A percentile compares a stretch with the other conserved stretches of the same genome.
Conservation (phyloP, 2,888 invertebrate species). For the Eurois occulta region DNA sequence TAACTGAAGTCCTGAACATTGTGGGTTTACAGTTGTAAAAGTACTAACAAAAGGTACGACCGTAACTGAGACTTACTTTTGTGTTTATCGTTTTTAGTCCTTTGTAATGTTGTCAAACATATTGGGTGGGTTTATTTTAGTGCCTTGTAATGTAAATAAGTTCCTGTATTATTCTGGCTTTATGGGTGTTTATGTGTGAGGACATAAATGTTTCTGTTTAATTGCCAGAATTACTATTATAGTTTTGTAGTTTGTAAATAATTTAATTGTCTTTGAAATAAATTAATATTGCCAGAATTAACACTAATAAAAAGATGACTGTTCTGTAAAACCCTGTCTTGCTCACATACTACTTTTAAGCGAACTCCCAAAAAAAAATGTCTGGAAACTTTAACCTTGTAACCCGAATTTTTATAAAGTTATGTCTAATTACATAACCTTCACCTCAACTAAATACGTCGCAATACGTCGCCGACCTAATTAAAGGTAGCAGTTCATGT, state of each 20-base stretch:
- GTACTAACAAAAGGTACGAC: constrained; percentile 23
- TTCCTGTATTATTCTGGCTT: neutral
- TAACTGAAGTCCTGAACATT: constrained; percentile 13
- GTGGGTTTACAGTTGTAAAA: constrained; percentile 44
- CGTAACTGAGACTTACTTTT: constrained; percentile 19
- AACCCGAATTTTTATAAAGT: neutral
- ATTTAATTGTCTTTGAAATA: too few species aligned
- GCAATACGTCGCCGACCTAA: too few species aligned
- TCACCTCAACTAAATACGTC: too few species aligned
- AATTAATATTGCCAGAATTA: too few species aligned
- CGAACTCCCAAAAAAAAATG: neutral
- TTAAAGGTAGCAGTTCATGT: too few species aligned
- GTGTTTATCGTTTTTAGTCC: constrained; percentile 24
- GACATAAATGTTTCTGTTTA: neutral
- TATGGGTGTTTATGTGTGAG: neutral
- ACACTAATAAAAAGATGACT: neutral
- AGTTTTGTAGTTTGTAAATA: too few species aligned
- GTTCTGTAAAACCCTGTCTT: neutral
- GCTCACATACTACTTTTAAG: neutral
- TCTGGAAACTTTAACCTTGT: neutral
- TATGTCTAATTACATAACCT: neutral
- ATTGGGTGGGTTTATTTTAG: constrained; percentile 24
- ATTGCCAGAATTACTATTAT: too few species aligned
- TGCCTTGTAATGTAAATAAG: neutral
- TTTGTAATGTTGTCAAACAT: constrained; percentile 20